phyloP scores from a whole-genome alignment of 2,113 vertebrate genomes.

The Pavo muticus region DNA sequence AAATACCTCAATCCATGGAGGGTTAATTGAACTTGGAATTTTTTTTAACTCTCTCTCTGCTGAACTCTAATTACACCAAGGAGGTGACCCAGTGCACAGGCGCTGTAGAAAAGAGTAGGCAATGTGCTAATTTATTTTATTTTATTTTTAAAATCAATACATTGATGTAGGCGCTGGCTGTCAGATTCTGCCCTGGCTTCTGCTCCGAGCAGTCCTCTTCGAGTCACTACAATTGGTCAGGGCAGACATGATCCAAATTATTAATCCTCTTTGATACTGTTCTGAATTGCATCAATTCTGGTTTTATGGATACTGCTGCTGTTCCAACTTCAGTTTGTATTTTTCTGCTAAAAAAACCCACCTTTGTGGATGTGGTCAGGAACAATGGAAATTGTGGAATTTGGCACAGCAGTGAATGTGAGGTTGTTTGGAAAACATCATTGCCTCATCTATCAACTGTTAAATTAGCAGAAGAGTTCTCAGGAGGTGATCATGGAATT shows the following conservation, averaged over 20 bases:
- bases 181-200: neutral
- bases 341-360: conserved; percentile 8
- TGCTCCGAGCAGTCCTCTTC: neutral
- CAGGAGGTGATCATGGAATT: conserved; percentile 30
- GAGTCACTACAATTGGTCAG: neutral
- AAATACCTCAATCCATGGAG: neutral
- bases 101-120: neutral
- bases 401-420: neutral
- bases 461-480: conserved; percentile 62
- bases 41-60: neutral
- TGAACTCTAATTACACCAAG: neutral
- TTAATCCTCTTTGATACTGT: conserved; percentile 60
- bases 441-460: conserved; percentile 36
- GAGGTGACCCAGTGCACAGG: neutral
- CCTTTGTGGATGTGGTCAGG: neutral
- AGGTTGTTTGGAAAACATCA: conserved; percentile 57
- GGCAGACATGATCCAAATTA: conserved; percentile 34
- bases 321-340: conserved; percentile 42
- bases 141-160: conserved; percentile 38
- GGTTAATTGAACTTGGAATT: neutral
- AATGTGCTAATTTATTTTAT: conserved; percentile 41
- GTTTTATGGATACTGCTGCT: conserved; percentile 47
- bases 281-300: conserved; percentile 50
- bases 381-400: conserved; percentile 52
- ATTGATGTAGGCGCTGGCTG: conserved; percentile 39